Conservation (phyloP, 2,113 vertebrate genomes). For the Phaethornis superciliosus region DNA sequence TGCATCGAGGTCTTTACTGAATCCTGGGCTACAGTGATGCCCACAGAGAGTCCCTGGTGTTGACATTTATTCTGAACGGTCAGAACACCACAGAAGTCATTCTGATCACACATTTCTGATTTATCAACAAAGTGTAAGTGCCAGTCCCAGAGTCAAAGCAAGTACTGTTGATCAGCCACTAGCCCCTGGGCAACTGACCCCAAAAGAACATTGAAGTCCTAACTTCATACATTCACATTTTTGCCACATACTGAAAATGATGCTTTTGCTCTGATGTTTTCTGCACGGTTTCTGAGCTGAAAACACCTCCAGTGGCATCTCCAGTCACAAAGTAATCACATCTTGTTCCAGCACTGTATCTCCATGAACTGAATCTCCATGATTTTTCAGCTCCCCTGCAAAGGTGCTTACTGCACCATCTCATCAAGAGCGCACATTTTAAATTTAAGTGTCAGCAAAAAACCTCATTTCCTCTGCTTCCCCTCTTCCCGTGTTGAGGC, state of each 20-base stretch:
- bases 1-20: neutral
- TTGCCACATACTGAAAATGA: neutral
- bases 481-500: neutral
- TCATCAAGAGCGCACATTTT: neutral
- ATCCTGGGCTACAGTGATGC: neutral
- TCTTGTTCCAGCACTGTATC: neutral
- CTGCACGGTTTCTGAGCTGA: neutral
- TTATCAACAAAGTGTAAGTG: neutral
- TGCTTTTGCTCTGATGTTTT: neutral
- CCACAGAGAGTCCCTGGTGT: neutral
- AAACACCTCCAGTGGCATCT: neutral
- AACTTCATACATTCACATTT: neutral
- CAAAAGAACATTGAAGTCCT: neutral
- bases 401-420: neutral
- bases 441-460: neutral
- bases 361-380: neutral
- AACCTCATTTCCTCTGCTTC: neutral
- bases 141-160: slow-evolving; percentile 3
- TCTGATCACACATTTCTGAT: neutral
- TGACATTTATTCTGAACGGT: slow-evolving; percentile 1
- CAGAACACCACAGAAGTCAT: neutral
- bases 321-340: neutral
- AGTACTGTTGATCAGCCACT: neutral
- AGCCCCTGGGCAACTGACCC: neutral
- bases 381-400: neutral